Evolutionary conservation across 2,797 vertebrate genomes (phyloP).

Genomic region (Galago senegalensis): DNA sequence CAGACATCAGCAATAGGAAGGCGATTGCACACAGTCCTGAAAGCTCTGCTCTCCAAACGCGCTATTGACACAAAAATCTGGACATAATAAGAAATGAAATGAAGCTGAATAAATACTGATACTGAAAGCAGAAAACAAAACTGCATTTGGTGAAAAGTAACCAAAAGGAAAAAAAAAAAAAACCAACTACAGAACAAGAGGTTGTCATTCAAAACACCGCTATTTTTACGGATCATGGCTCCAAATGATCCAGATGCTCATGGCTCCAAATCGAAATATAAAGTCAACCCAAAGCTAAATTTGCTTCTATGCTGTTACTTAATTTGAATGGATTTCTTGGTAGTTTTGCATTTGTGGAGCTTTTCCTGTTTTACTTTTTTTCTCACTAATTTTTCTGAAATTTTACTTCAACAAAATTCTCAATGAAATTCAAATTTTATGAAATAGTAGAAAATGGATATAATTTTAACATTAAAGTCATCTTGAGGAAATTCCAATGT

Average conservation of each 20-base stretch:
- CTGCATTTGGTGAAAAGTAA: conserved; percentile 80
- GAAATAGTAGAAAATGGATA: background rate
- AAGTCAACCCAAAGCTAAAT: conserved; percentile 16
- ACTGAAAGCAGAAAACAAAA: conserved; percentile 74
- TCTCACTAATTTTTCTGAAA: background rate
- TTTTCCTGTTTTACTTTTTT: background rate
- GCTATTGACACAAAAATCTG: conserved; percentile 85
- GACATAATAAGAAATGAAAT: conserved; percentile 88
- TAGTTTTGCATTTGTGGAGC: background rate
- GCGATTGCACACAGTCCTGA: conserved; percentile 69
- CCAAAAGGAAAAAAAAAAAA: conserved; percentile 45
- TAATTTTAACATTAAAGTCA: conserved; percentile 60
- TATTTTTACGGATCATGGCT: conserved; percentile 37
- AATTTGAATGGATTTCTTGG: conserved; percentile 48
- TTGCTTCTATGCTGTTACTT: conserved; percentile 34
- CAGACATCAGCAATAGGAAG: conserved; percentile 79
- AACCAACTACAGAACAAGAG: conserved; percentile 44
- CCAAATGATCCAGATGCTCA: background rate
- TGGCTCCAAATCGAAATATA: conserved; percentile 48
- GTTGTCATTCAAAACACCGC: background rate
- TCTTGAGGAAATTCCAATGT: background rate
- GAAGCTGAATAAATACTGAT: conserved; percentile 88
- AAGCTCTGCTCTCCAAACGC: conserved; percentile 82
- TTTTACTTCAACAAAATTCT: background rate
- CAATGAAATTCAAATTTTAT: background rate